Conservation (phyloP, 2,888 invertebrate genomes). For the Agrochola macilenta region DNA sequence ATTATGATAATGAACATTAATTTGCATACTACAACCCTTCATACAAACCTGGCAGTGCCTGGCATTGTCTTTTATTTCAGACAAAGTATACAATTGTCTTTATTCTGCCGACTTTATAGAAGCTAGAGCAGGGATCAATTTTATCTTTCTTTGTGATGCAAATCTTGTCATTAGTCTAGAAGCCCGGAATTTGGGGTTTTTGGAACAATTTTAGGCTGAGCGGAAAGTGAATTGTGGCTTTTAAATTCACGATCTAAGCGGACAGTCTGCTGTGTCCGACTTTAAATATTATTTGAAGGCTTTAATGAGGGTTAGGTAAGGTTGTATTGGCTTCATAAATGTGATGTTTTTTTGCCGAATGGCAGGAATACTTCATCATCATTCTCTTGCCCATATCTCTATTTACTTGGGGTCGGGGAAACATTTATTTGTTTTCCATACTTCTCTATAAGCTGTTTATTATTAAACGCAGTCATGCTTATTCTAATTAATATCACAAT, state of each 20-base stretch:
- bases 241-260: neutral
- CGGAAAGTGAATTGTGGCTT: constrained; percentile 19
- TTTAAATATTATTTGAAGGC: neutral
- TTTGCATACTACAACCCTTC: constrained; percentile 59
- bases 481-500: neutral
- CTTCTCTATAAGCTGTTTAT: no score
- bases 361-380: neutral
- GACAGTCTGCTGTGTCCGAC: no score
- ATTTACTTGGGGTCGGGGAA: no score
- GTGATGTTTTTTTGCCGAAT: neutral
- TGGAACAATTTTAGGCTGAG: constrained; percentile 27
- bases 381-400: no score
- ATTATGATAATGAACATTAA: constrained; percentile 56
- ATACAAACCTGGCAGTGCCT: constrained; percentile 46
- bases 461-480: neutral
- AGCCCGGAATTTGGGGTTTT: constrained; percentile 43
- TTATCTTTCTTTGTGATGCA: constrained; percentile 59
- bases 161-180: constrained; percentile 55
- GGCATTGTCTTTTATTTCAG: constrained; percentile 51
- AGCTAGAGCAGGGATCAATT: constrained; percentile 54
- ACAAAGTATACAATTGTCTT: constrained; percentile 55
- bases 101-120: constrained; percentile 33
- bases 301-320: neutral
- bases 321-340: neutral
- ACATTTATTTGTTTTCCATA: no score